Evolutionary conservation across 2,888 invertebrate species (phyloP).

Genomic region (Platycheirus albimanus): DNA sequence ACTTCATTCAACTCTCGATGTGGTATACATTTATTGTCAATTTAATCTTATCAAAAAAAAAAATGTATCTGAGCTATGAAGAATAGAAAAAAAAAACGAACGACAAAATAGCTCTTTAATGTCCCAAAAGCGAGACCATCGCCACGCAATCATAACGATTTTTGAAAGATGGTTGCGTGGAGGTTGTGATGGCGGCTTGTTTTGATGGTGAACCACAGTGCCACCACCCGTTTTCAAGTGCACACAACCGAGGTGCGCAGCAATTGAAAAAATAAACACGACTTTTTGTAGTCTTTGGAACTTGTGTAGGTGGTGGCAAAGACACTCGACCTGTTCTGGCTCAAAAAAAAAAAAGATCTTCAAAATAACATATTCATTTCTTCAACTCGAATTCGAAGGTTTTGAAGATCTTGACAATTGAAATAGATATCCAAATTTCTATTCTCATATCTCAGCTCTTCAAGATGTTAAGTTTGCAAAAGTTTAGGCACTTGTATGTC

Average conservation of each 20-base stretch:
- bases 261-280: slow-evolving; percentile 59
- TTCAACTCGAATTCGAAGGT: background rate
- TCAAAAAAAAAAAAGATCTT: slow-evolving; percentile 9
- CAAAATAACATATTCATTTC: slow-evolving; percentile 45
- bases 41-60: slow-evolving; percentile 61
- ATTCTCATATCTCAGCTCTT: slow-evolving; percentile 15
- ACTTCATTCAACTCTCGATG: slow-evolving; percentile 53
- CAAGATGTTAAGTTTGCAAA: slow-evolving; percentile 41
- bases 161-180: slow-evolving; percentile 30
- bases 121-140: slow-evolving; percentile 40
- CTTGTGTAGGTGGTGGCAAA: slow-evolving; percentile 59
- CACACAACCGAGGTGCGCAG: background rate
- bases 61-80: slow-evolving; percentile 32
- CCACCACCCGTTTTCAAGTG: slow-evolving; percentile 50
- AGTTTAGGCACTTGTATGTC: slow-evolving; percentile 4
- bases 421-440: slow-evolving; percentile 52
- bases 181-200: slow-evolving; percentile 41
- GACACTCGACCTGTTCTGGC: slow-evolving; percentile 40
- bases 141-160: slow-evolving; percentile 38
- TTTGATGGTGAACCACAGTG: slow-evolving; percentile 43
- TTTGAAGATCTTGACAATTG: slow-evolving; percentile 54
- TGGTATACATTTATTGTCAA: slow-evolving; percentile 59
- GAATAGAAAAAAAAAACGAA: slow-evolving; percentile 28
- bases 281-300: slow-evolving; percentile 47
- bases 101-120: slow-evolving; percentile 49